phyloP scores from a whole-genome alignment of 2,888 invertebrate species.

The Troglohyphantes excavatus region DNA sequence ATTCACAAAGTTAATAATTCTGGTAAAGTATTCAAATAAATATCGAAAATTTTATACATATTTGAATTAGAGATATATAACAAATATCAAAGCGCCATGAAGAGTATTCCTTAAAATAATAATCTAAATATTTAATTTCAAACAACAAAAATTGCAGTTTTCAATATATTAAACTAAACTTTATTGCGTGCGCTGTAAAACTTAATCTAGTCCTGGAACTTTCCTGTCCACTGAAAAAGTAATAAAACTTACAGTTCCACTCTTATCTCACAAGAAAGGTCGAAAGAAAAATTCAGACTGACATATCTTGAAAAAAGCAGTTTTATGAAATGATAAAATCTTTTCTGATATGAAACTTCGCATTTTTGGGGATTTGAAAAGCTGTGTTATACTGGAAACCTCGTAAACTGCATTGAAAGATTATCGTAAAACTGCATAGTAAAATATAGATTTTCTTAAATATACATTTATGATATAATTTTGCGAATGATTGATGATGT shows the following conservation, averaged over 20 bases:
- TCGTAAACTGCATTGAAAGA: not conserved
- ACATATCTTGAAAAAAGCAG: not conserved
- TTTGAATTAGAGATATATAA: too few species aligned
- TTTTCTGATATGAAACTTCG: not conserved
- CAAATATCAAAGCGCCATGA: too few species aligned
- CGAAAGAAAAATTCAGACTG: not conserved
- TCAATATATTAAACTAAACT: too few species aligned
- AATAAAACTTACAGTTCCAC: not conserved
- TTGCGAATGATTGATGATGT: too few species aligned
- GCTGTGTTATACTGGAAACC: not conserved
- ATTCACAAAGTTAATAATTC: too few species aligned
- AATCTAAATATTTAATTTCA: too few species aligned
- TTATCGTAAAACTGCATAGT: not conserved
- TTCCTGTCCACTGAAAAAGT: not conserved
- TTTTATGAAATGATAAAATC: not conserved
- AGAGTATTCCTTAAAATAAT: too few species aligned
- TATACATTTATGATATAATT: too few species aligned
- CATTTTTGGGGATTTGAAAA: not conserved
- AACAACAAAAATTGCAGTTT: too few species aligned
- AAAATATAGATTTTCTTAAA: too few species aligned
- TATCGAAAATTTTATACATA: too few species aligned
- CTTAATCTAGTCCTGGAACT: not conserved
- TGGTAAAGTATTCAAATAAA: too few species aligned
- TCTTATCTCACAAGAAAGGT: not conserved
- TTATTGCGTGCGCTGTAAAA: not conserved